Percentiles rank a stretch among this genome's conserved stretches.
Conservation (phyloP, 2,797 vertebrate genomes). For the Uromys caudimaculatus region DNA sequence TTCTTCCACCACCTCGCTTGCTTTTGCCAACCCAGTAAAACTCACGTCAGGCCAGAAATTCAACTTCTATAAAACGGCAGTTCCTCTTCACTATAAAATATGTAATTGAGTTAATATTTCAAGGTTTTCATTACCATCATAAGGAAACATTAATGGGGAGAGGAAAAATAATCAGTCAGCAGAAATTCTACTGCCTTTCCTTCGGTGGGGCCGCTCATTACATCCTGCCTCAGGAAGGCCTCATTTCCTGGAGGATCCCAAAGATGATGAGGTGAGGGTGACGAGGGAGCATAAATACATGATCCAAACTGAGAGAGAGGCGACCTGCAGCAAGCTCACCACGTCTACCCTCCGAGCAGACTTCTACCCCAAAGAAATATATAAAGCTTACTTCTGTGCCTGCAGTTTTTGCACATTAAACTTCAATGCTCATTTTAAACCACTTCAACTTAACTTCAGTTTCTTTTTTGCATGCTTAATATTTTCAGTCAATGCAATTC, state of each 20-base stretch:
- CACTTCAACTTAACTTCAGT: background rate
- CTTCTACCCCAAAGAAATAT: background rate
- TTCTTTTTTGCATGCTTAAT: background rate
- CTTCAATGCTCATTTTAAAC: conserved; percentile 41
- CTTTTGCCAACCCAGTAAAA: conserved; percentile 80
- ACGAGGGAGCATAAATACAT: conserved; percentile 76
- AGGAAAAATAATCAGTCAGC: conserved; percentile 86
- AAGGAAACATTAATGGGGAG: conserved; percentile 85
- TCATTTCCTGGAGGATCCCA: conserved; percentile 85
- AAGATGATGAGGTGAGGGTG: conserved; percentile 76
- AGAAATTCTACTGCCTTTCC: conserved; percentile 87
- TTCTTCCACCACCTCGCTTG: conserved; percentile 67
- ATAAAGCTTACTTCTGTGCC: background rate
- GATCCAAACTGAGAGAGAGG: conserved; percentile 50
- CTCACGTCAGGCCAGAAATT: conserved; percentile 73
- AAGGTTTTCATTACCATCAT: conserved; percentile 85
- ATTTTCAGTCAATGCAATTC: background rate
- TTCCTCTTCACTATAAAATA: conserved; percentile 81
- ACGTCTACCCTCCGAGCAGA: conserved; percentile 45
- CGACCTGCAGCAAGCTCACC: conserved; percentile 49
- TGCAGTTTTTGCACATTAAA: conserved; percentile 24
- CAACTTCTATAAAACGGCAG: conserved; percentile 76
- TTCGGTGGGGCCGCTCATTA: conserved; percentile 83
- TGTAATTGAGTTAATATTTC: conserved; percentile 86
- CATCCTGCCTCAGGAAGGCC: conserved; percentile 78